phyloP scores from a whole-genome alignment of 2,888 invertebrate genomes.

The Nomada fucata region DNA sequence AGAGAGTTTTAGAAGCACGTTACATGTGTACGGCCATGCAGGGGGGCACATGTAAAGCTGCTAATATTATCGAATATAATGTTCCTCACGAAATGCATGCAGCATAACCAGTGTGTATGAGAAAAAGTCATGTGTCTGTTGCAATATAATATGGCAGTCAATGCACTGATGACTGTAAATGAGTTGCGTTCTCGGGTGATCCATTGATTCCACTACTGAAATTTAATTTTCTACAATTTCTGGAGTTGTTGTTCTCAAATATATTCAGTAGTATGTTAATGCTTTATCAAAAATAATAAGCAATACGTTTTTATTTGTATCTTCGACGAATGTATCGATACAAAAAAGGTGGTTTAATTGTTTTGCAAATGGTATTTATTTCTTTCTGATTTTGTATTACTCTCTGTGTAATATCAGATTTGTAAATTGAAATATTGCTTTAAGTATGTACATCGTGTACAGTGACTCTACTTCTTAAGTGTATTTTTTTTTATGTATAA shows the following conservation, averaged over 20 bases:
- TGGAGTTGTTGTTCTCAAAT: conserved; percentile 50
- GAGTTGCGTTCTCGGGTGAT: conserved; percentile 33
- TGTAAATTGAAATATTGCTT: conserved; percentile 52
- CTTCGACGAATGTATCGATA: conserved; percentile 28
- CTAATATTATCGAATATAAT: conserved; percentile 72
- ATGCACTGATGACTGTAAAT: conserved; percentile 53
- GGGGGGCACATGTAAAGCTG: conserved; percentile 50
- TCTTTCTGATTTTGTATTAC: conserved; percentile 46
- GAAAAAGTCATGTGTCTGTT: conserved; percentile 42
- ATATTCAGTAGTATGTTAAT: conserved; percentile 39
- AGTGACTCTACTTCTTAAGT: conserved; percentile 51
- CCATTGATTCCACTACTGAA: conserved; percentile 27
- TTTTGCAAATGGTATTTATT: conserved; percentile 35
- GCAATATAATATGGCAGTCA: conserved; percentile 43
- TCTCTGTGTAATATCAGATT: conserved; percentile 59
- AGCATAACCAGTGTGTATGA: conserved; percentile 65
- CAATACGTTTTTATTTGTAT: conserved; percentile 35
- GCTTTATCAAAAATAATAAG: conserved; percentile 35
- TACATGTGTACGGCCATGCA: conserved; percentile 62
- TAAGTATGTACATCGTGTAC: conserved; percentile 58
- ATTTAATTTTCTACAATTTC: conserved; percentile 32
- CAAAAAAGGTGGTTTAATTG: conserved; percentile 27
- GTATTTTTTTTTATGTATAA: conserved; percentile 60
- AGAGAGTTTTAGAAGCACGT: conserved; percentile 48
- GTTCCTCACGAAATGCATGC: conserved; percentile 78